phyloP scores from a whole-genome alignment of 2,113 vertebrate species.

The Ageneiosus marmoratus region DNA sequence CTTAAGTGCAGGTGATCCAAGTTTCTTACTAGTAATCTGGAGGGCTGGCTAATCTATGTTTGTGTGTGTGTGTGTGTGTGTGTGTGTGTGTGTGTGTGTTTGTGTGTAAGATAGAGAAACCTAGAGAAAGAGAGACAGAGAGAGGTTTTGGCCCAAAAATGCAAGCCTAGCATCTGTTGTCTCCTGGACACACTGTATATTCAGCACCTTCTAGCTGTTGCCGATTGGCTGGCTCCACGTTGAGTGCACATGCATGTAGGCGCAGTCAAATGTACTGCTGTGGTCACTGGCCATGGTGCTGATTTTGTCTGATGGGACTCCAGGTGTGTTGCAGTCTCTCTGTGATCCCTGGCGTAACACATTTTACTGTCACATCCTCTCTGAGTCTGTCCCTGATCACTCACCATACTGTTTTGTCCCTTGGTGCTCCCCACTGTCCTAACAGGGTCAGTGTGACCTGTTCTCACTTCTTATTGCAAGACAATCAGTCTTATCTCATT shows the following conservation, averaged over 20 bases:
- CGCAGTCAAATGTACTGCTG: constrained; percentile 15
- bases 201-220: constrained; percentile 18
- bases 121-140: not conserved
- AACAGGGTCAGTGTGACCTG: not conserved
- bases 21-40: not conserved
- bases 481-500: not conserved
- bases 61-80: not conserved
- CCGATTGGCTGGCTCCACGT: not conserved
- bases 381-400: constrained; percentile 22
- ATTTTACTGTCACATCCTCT: constrained; percentile 9
- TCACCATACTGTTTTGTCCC: not conserved
- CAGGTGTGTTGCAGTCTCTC: constrained; percentile 5
- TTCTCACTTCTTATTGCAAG: not conserved
- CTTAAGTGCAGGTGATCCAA: not conserved
- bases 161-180: constrained; percentile 10
- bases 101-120: not conserved
- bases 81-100: not conserved
- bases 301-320: constrained; percentile 23
- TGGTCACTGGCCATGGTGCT: not conserved
- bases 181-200: constrained; percentile 27
- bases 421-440: not conserved
- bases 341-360: constrained; percentile 3
- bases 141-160: not conserved
- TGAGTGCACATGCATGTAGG: not conserved
- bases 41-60: not conserved